These are phyloP conservation scores for Oppia nitens DNA, from an alignment of 1,140 invertebrate species.

Conservation along the genomic window DNA sequence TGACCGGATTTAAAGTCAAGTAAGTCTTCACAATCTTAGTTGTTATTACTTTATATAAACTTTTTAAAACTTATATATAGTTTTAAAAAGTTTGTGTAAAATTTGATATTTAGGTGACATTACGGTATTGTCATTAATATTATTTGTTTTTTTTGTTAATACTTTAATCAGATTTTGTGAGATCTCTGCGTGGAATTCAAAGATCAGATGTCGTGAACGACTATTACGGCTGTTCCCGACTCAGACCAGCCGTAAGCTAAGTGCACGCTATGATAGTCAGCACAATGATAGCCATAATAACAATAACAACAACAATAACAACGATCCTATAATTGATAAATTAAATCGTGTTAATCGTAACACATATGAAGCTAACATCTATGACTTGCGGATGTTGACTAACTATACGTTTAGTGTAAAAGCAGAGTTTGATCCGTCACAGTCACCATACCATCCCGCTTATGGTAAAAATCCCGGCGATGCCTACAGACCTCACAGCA, in stretches of 20 bases:
- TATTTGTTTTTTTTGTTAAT: background rate
- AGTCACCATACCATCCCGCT: background rate
- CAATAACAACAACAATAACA: conserved; percentile 7
- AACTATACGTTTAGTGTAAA: conserved; percentile 56
- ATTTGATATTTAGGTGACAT: background rate
- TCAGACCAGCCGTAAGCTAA: background rate
- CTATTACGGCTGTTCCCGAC: conserved; percentile 1
- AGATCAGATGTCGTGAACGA: conserved; percentile 15
- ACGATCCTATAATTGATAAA: background rate
- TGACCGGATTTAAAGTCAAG: conserved; percentile 17
- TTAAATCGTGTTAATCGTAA: background rate
- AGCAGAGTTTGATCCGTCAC: conserved; percentile 12
- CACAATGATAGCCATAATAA: background rate
- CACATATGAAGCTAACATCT: conserved; percentile 16
- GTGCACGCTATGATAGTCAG: background rate
- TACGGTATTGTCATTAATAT: background rate
- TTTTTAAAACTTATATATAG: background rate
- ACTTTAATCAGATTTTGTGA: conserved; percentile 18
- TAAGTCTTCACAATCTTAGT: background rate
- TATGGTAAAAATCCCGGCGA: background rate
- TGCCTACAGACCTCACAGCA: background rate
- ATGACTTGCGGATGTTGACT: conserved; percentile 41
- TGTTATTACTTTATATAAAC: background rate
- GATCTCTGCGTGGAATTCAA: conserved; percentile 13
- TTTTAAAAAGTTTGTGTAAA: background rate